phyloP scores from a whole-genome alignment of 2,797 vertebrate species.

The Phoxinus dragarum region DNA sequence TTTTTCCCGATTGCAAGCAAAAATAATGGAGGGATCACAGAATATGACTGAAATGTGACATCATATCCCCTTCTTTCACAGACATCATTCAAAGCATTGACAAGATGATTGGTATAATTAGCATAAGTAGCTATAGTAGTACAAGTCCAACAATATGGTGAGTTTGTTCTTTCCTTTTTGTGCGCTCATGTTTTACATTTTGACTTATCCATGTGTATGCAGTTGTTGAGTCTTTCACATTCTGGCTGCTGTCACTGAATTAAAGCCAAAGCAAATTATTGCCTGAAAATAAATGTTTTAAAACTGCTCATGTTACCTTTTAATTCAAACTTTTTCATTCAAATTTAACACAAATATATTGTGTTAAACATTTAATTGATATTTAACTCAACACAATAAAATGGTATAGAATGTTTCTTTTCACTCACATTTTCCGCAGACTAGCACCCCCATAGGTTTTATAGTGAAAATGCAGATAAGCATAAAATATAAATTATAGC shows the following conservation, averaged over 20 bases:
- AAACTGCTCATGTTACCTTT: not conserved
- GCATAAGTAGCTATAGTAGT: not conserved
- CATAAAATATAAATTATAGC: not conserved
- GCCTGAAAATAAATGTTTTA: not conserved
- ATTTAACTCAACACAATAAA: not conserved
- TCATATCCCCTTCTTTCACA: constrained; percentile 2
- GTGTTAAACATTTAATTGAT: not conserved
- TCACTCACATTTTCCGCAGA: not conserved
- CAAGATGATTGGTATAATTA: constrained; percentile 31
- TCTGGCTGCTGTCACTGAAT: not conserved
- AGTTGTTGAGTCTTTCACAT: not conserved
- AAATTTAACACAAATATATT: no score
- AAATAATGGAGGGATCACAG: constrained; percentile 29
- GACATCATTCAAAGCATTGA: constrained; percentile 27
- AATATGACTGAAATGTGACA: constrained; percentile 38
- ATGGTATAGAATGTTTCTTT: not conserved
- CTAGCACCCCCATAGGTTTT: not conserved
- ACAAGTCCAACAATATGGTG: constrained; percentile 10
- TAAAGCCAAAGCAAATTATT: not conserved
- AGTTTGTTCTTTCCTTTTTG: not conserved
- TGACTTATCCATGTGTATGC: not conserved
- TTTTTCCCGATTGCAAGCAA: constrained; percentile 27
- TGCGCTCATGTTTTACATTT: constrained; percentile 4
- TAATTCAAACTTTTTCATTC: not conserved
- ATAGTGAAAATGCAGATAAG: not conserved